Evolutionary conservation across 1,140 invertebrate genomes (phyloP), one percentile per base, ranked within the genome.

Genomic region (Tetramorium parvispinum): DNA sequence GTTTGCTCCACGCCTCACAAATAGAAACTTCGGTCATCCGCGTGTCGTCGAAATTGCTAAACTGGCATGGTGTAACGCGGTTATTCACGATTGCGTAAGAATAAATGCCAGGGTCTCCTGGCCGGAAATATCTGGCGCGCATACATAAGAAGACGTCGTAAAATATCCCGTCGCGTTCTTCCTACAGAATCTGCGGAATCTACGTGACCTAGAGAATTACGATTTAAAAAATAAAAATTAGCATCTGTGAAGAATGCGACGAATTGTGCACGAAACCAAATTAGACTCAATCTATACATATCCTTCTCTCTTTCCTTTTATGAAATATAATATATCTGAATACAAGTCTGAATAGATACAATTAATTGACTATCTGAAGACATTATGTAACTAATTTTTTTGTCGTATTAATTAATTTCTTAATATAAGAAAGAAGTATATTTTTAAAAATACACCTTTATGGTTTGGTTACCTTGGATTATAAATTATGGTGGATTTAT

Each of bases 91-190:
- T 85, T 85, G 43, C 57, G 71, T 27, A 85, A 85, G 16, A 63
- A 63, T 78, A 75, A 83, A 83, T 76, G 53, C 53, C 68, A 83
- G 51, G 68, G 53, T n/a, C 53, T 75, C 3, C 55, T n/a, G 10
- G 11, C n/a, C 37, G 24, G 53, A 46, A 57, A 57, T 59, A 46
- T 83, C 51, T 49, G 32, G 13, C 49, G 57, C 11, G 43, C 8
- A 11, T 18, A 13, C 16, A 53, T 24, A 40, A 53, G 4, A 70
- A 53, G n/a, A 70, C 6, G 2, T 51, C 24, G 13, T 68, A 79
- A 68, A 79, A 11, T 18, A 79, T 79, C 27, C 8, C 16, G 16
- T 66, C 21, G 7, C 6, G 3, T 10, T n/a, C 8, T 65, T 40
- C 16, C 7, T 51, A 18, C n/a, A 51, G 46, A 79, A 66, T 40